Conservation (phyloP, 2,797 vertebrate species). For the Gymnoscopelus microlampas region DNA sequence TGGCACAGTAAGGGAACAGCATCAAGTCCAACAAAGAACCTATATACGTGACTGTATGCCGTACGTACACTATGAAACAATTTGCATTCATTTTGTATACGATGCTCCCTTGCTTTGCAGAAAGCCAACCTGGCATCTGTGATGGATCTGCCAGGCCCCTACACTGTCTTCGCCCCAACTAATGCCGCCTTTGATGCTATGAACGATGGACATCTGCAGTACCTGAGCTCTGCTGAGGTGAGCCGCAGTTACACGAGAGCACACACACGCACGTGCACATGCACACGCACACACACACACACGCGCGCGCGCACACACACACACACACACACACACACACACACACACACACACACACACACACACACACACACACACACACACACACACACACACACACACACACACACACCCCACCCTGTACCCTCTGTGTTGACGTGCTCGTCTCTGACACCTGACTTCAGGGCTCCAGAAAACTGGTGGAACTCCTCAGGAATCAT, state of each 20-base stretch:
- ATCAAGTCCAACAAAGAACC: too few species aligned
- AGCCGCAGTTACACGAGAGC: background rate
- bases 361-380: background rate
- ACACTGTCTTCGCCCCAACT: conserved; percentile 89
- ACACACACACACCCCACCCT: background rate
- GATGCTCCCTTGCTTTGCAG: conserved; percentile 66
- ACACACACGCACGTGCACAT: too few species aligned
- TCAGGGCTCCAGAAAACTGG: conserved; percentile 88
- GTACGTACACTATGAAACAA: too few species aligned
- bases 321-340: background rate
- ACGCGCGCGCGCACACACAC: background rate
- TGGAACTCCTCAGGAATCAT: conserved; percentile 90
- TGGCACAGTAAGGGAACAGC: too few species aligned
- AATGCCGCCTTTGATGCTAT: conserved; percentile 80
- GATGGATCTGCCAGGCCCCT: conserved; percentile 78
- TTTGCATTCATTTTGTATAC: background rate
- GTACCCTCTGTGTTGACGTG: background rate
- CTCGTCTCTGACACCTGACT: conserved; percentile 28
- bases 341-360: background rate
- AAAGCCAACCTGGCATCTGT: conserved; percentile 74
- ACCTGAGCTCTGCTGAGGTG: conserved; percentile 87
- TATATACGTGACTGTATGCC: too few species aligned
- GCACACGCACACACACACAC: background rate
- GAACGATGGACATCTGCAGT: conserved; percentile 78
- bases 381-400: background rate